phyloP scores from a whole-genome alignment of 2,888 invertebrate species.

The Salticus scenicus region DNA sequence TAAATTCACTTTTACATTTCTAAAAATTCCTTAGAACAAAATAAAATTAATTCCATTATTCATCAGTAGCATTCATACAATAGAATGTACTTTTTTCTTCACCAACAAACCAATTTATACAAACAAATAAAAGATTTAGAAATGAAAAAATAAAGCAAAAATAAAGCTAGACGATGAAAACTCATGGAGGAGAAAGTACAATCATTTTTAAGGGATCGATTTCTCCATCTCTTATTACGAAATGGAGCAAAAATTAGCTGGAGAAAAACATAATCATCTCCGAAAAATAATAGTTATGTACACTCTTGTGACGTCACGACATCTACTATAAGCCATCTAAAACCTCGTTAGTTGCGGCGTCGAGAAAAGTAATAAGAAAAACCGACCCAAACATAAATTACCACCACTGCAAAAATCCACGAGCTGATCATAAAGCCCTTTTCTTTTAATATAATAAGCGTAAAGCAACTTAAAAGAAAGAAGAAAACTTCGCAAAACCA shows the following conservation, averaged over 20 bases:
- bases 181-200: too few relatives aligned
- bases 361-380: constrained; percentile 24
- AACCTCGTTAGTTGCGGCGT: constrained; percentile 44
- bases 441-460: constrained; percentile 66
- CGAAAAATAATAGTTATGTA: constrained; percentile 52
- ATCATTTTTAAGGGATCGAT: too few relatives aligned
- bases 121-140: too few relatives aligned
- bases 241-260: neutral
- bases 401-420: constrained; percentile 44
- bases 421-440: constrained; percentile 55
- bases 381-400: constrained; percentile 49
- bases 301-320: constrained; percentile 44
- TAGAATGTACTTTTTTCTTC: too few relatives aligned
- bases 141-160: neutral
- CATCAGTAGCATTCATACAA: too few relatives aligned
- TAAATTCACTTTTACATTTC: too few relatives aligned
- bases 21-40: too few relatives aligned
- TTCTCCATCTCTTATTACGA: neutral
- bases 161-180: too few relatives aligned
- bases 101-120: too few relatives aligned
- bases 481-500: constrained; percentile 36
- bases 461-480: constrained; percentile 21
- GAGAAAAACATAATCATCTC: neutral
- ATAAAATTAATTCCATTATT: too few relatives aligned
- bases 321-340: neutral